Base-by-base conservation (phyloP, 2,113 vertebrate species). In the Onychorhynchus coronatus region DNA sequence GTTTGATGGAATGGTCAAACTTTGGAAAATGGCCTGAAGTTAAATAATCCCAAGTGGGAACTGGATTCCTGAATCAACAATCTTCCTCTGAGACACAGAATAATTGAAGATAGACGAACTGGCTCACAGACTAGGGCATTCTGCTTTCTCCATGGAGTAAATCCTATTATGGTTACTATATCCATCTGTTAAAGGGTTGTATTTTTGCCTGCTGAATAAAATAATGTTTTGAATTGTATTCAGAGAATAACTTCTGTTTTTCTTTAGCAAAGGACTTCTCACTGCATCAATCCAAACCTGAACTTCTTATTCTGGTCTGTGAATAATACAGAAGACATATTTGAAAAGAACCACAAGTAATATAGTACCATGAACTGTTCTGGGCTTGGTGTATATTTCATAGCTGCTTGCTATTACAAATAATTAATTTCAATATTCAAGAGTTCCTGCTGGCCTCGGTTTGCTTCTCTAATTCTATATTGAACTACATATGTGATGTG, bases 51-150 rank as follows among this genome's bases (percentile, higher is more conserved):
- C 55, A 86, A 50, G 39, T 11, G 33, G 35, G 63, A 86, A 55
- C 6, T 20, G 33, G 19, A 80, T 80, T 92, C 35, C 46, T 86
- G 55, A 93, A 84, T 77, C 83, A 77, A 76, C 10, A 59, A 8
- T 74, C 63, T 86, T 85, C 79, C 65, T 86, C 63, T 74, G 83
- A 92, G 86, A 77, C 41, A 58, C 6, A 59, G 25, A 66, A 70
- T 62, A 88, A 92, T 85, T 88, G 37, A 62, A 77, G 46, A 83
- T 25, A 77, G 53, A 89, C 50, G 88, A 92, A 94, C 66, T 94
- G 89, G 67, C 42, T 76, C 0, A 0, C 59, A 91, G 81, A 83
- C 28, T 27, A 90, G 63, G 88, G 52, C 50, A 70, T 70, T 66
- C 30, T 83, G 49, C 62, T 79, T 91, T 77, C 74, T 95, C 42